Percentiles rank a stretch among this genome's conserved stretches.
phyloP scores from a whole-genome alignment of 1,140 invertebrate genomes.

The Drosophila setifemur region DNA sequence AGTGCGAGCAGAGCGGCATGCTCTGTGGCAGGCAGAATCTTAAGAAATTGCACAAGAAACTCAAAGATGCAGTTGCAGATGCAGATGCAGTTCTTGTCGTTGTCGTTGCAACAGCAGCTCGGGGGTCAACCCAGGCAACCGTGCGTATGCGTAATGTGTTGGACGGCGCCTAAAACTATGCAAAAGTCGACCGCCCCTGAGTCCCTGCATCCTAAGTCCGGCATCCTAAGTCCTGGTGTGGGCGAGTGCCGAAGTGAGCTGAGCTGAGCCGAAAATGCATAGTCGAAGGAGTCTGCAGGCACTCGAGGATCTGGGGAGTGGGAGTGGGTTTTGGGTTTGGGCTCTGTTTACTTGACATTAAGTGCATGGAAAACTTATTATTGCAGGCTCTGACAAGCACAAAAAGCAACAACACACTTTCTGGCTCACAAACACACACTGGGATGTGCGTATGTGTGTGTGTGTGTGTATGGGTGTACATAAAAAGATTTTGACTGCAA shows the following conservation, averaged over 20 bases:
- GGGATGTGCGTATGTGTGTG: constrained; percentile 1
- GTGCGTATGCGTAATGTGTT: constrained; percentile 68
- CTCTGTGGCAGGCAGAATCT: constrained; percentile 54
- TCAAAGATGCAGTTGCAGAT: constrained; percentile 54
- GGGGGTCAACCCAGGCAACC: constrained; percentile 27
- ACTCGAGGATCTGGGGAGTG: constrained; percentile 1
- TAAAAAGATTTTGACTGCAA: constrained; percentile 46
- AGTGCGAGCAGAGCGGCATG: constrained; percentile 42
- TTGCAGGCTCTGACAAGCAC: constrained; percentile 72
- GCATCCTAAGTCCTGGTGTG: constrained; percentile 1
- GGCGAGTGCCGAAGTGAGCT: constrained; percentile 31
- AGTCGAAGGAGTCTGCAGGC: constrained; percentile 17
- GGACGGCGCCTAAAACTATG: constrained; percentile 57
- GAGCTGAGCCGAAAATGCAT: constrained; percentile 65
- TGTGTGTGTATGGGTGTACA: constrained; percentile 13
- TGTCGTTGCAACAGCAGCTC: neutral
- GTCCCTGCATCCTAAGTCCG: too few relatives aligned
- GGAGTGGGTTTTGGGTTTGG: neutral
- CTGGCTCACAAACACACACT: constrained; percentile 4
- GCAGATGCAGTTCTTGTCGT: constrained; percentile 24
- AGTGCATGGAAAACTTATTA: constrained; percentile 79
- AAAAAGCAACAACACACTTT: constrained; percentile 67
- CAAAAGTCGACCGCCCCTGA: constrained; percentile 53
- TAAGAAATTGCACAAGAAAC: constrained; percentile 75
- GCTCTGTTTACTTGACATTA: constrained; percentile 78